Base-by-base conservation (phyloP, 2,113 vertebrate genomes). In the Herpetotheres cachinnans region DNA sequence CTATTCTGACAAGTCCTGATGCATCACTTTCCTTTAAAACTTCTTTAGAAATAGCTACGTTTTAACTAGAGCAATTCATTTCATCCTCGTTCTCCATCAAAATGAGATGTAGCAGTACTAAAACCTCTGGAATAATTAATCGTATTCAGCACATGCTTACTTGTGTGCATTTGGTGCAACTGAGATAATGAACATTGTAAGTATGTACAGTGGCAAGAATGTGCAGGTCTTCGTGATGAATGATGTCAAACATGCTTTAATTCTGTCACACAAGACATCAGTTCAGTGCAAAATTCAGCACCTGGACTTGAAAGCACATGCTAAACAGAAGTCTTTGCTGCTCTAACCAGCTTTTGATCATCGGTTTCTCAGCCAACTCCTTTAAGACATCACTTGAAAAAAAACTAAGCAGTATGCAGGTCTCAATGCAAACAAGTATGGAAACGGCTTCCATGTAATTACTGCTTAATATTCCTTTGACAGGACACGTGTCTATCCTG, bases 141-240 rank as follows among this genome's bases (percentile, higher is more conserved):
- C 7, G 3, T 15, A 65, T 46, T 90, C 29, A 36, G 32, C 32
- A 54, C 16, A 24, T 19, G 21, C 29, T 63, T 54, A 56, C 16
- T 61, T 22, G 30, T 6, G 16, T 50, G 40, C n/a, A 5, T 69
- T 40, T 50, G 19, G 27, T 71, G 88, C 56, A 84, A 13, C 27
- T 8, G 26, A 65, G 50, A 82, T 30, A 49, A 71, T 3, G 3
- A 90, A 54, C 0, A 1, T 16, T 2, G 0, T 3, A 76, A 54
- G 9, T 13, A 66, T 0, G 25, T 11, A 69, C 22, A 59, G 16
- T 5, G 25, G 27, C 27, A 79, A 74, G 73, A 74, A 62, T 38
- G 2, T 56, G 46, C 38, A 88, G 29, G 44, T 47, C 42, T 79
- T 62, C 46, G 19, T 42, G 56, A 50, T 2, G 3, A 30, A 26